A percentile compares a stretch with the other conserved stretches of the same genome.
phyloP scores from a whole-genome alignment of 2,113 vertebrate species.

The Onychostruthus taczanowskii region DNA sequence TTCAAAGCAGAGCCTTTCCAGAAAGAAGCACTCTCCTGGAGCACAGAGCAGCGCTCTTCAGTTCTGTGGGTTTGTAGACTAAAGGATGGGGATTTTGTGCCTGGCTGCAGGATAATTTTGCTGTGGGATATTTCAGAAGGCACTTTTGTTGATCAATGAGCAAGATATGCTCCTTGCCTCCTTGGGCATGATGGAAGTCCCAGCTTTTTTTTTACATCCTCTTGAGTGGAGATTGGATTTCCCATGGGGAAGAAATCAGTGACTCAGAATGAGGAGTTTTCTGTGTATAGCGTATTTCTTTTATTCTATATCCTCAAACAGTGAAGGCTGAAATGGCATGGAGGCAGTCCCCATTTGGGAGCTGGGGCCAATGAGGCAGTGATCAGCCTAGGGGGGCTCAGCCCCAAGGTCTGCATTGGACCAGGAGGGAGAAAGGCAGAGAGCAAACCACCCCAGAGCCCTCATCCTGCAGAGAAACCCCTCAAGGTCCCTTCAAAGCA shows the following conservation, averaged over 20 bases:
- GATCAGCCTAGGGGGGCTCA: neutral
- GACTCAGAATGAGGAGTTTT: neutral
- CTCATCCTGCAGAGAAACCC: neutral
- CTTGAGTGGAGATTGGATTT: neutral
- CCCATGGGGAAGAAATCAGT: neutral
- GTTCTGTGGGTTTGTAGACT: neutral
- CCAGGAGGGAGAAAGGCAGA: neutral
- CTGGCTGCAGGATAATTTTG: neutral
- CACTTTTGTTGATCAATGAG: neutral
- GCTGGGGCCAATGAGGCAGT: fast-evolving
- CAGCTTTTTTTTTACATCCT: neutral
- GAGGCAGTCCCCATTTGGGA: neutral
- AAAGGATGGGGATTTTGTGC: neutral
- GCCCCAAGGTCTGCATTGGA: neutral
- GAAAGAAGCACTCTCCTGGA: neutral
- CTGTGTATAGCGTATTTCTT: neutral
- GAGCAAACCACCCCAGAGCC: neutral
- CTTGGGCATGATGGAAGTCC: neutral
- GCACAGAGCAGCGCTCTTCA: neutral
- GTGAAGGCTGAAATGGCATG: neutral
- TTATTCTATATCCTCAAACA: neutral
- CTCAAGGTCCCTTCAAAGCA: neutral
- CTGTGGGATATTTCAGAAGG: neutral
- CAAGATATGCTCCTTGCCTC: neutral
- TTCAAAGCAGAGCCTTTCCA: neutral